Base-by-base conservation (phyloP, 2,888 invertebrate genomes). In the Zaprionus lineosus region DNA sequence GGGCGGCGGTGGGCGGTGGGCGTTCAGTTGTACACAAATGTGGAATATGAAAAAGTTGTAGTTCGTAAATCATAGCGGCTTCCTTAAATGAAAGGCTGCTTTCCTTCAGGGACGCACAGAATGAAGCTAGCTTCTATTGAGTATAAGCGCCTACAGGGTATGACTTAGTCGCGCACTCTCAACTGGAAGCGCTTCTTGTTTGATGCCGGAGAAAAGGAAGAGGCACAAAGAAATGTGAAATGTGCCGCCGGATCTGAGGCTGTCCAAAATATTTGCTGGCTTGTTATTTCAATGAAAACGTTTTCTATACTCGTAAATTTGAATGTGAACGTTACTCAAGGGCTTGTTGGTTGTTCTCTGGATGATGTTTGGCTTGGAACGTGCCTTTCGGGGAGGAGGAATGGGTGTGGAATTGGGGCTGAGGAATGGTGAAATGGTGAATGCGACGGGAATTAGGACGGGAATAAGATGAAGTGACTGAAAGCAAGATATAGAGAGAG, bases 281-380 rank as follows among this genome's bases (percentile, higher is more conserved):
- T 65, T 77, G 73, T 79, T 79, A 77, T 77, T 79, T 77, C 76
- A 75, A 77, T 79, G 60, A 65, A 73, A 83, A 69, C 66, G 81
- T 73, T 74, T 76, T 82, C 78, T 57, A 65, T 55, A 64, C 71
- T 71, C 66, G 66, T 71, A 62, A 69, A 77, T 77, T 71, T 61
- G 58, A 51, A 52, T 62, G 67, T 52, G 70, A 69, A 60, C 60
- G 51, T 51, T 43, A 50, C 65, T 73, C 81, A 77, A 77, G 84
- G 77, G 83, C 76, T 73, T 74, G 21, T 34, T n/a, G 40, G 11
- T 53, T 21, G 7, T 53, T 61, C 46, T 52, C 44, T 43, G 39
- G 53, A 14, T 61, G 26, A 18, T 39, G 31, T 33, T 57, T 26
- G 15, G 33, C 31, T 44, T 39, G 8, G 56, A 66, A 69, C 70